Conservation (phyloP, 2,113 vertebrate species). For the Alligator sinensis region DNA sequence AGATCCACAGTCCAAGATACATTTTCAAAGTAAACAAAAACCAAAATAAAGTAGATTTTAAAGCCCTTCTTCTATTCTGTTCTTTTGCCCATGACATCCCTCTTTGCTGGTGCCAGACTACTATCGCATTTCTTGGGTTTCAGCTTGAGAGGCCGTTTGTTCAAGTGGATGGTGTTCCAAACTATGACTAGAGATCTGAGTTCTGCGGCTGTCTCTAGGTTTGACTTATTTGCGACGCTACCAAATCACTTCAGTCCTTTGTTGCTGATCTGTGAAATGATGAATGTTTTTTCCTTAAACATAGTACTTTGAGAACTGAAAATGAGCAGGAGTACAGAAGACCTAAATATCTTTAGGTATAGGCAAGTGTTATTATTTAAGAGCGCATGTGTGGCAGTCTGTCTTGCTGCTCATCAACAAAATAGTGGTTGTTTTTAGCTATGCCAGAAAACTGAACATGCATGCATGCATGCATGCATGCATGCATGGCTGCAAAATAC, state of each 20-base stretch:
- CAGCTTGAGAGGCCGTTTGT: not conserved
- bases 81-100: not conserved
- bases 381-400: not conserved
- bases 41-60: not conserved
- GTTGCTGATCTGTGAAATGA: not conserved
- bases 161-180: not conserved
- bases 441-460: not conserved
- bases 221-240: not conserved
- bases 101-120: not conserved
- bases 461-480: not conserved
- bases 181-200: not conserved
- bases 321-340: not conserved
- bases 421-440: not conserved
- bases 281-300: not conserved
- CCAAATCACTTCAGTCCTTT: not conserved
- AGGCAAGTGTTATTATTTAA: not conserved
- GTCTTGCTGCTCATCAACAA: not conserved
- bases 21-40: not conserved
- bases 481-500: not conserved
- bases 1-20: not conserved
- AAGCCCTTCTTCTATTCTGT: not conserved
- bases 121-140: not conserved
- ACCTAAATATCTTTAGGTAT: not conserved
- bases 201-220: not conserved
- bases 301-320: not conserved